Percentiles rank a stretch among this genome's conserved stretches.
Evolutionary conservation across 2,888 invertebrate genomes (phyloP).

Genomic region (Acrobasis suavella): DNA sequence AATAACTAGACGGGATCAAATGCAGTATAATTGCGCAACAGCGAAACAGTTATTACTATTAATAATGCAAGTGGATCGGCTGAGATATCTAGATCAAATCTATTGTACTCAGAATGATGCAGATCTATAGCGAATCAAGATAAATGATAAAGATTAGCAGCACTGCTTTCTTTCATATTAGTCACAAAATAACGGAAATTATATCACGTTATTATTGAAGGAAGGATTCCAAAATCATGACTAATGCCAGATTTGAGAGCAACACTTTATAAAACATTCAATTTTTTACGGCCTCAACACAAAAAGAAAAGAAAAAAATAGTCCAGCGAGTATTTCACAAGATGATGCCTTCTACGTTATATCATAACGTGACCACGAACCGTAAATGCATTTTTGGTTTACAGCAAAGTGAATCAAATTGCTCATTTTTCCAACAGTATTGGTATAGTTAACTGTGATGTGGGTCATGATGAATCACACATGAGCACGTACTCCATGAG

Average conservation of each 20-base stretch:
- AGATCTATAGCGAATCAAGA: background rate
- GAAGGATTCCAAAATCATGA: background rate
- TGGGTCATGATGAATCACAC: slow-evolving; percentile 70
- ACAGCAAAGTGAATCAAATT: slow-evolving; percentile 8
- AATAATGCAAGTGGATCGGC: slow-evolving; percentile 29
- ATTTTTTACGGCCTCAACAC: background rate
- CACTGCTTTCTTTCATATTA: background rate
- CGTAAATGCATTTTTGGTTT: slow-evolving; percentile 5
- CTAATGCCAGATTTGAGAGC: background rate
- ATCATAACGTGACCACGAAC: slow-evolving; percentile 8
- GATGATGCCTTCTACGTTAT: slow-evolving; percentile 1
- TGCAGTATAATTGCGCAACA: slow-evolving; percentile 53
- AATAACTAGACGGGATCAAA: slow-evolving; percentile 57
- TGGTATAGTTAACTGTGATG: slow-evolving; percentile 48
- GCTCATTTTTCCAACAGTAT: slow-evolving; percentile 46
- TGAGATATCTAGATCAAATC: slow-evolving; percentile 25
- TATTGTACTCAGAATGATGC: background rate
- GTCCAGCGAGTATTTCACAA: slow-evolving; percentile 1
- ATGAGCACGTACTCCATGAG: slow-evolving; percentile 46
- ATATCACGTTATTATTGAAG: background rate
- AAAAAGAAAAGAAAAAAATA: background rate
- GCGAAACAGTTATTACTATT: slow-evolving; percentile 37
- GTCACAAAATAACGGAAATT: slow-evolving; percentile 5
- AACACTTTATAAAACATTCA: background rate
- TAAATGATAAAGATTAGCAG: background rate